Evolutionary conservation across 2,797 vertebrate genomes (phyloP).

Genomic region (Sphenopsis melanotis): DNA sequence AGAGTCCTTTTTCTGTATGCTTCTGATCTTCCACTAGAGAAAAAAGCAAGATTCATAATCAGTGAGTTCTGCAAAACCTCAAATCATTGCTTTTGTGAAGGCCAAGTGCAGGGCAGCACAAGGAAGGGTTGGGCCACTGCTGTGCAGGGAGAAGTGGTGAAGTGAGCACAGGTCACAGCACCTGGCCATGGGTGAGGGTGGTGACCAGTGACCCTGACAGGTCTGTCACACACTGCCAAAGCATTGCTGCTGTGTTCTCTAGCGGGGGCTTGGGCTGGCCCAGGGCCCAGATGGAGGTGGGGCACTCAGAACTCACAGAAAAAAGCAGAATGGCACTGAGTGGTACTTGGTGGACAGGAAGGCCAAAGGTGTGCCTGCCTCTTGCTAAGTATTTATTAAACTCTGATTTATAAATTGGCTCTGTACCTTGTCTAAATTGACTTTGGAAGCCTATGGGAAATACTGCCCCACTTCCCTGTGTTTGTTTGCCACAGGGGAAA

Average conservation of each 20-base stretch:
- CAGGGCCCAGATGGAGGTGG: background rate
- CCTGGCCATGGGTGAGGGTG: background rate
- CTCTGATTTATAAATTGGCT: background rate
- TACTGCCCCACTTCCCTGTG: background rate
- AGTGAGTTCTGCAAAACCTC: background rate
- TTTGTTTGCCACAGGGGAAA: constrained; percentile 13
- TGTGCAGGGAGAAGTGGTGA: background rate
- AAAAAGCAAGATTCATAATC: background rate
- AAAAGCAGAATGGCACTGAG: background rate
- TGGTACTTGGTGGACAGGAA: background rate
- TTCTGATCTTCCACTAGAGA: background rate
- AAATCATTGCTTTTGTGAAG: background rate
- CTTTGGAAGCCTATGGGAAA: constrained; percentile 13
- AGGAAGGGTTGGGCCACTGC: background rate
- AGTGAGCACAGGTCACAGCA: background rate
- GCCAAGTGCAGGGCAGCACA: background rate
- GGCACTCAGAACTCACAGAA: background rate
- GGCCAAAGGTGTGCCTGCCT: background rate
- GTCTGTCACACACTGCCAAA: background rate
- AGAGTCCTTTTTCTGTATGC: background rate
- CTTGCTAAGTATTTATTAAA: background rate
- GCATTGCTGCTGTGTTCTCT: background rate
- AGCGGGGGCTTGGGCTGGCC: background rate
- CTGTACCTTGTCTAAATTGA: background rate
- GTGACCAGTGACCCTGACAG: background rate